Evolutionary conservation across 2,113 vertebrate species (phyloP).

Genomic region (Catagonus wagneri): DNA sequence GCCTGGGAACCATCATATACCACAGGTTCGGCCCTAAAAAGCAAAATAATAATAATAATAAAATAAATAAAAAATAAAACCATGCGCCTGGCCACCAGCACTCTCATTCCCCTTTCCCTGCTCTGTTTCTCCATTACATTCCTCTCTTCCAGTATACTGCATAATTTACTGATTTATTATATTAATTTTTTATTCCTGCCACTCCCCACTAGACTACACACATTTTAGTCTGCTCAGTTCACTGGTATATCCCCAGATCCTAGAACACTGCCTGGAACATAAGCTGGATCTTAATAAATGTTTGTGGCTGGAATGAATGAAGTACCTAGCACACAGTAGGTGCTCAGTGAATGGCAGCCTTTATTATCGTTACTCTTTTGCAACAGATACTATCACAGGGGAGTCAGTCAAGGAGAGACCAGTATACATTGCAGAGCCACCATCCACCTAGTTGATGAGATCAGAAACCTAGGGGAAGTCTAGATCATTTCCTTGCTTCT

Average conservation of each 20-base stretch:
- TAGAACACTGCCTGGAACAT: background rate
- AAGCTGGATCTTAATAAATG: background rate
- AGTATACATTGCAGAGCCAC: background rate
- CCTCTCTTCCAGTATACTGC: background rate
- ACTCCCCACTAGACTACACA: background rate
- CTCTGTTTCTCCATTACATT: background rate
- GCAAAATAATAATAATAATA: too few relatives aligned
- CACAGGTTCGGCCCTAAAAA: too few relatives aligned
- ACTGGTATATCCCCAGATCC: background rate
- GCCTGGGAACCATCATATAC: too few relatives aligned
- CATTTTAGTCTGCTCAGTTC: constrained; percentile 12
- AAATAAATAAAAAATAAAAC: background rate
- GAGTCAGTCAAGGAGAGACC: background rate
- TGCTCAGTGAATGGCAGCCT: background rate
- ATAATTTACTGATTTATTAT: background rate
- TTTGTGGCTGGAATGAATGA: constrained; percentile 25
- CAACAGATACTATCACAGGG: background rate
- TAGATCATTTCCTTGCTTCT: background rate
- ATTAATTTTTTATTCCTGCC: background rate
- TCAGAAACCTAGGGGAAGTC: constrained; percentile 40
- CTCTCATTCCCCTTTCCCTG: background rate
- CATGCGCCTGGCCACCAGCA: background rate
- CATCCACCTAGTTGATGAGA: background rate
- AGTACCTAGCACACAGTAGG: background rate
- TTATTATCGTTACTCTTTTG: background rate